Percentiles rank a stretch among this genome's conserved stretches.
Conservation (phyloP, 2,113 vertebrate genomes). For the Sander vitreus region DNA sequence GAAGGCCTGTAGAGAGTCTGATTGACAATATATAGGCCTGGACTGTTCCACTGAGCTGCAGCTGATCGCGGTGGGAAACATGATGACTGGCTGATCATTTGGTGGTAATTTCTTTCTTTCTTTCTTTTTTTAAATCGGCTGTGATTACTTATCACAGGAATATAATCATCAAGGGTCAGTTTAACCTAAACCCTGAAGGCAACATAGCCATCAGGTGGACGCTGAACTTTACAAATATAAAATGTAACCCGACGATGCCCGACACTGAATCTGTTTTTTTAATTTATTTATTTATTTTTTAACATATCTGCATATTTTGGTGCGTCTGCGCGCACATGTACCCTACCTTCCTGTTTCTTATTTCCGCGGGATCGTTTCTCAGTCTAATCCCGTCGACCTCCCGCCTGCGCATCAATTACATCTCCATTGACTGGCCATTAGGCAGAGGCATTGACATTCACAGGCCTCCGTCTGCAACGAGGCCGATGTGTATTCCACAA, state of each 20-base stretch:
- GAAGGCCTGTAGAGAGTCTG: conserved; percentile 18
- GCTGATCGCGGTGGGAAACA: neutral
- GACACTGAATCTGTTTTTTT: no score
- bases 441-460: conserved; percentile 83
- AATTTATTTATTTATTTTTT: no score
- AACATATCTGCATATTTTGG: neutral
- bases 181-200: neutral
- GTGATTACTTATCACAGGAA: neutral
- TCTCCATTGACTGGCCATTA: conserved; percentile 81
- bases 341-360: conserved; percentile 41
- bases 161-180: neutral
- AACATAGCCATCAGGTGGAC: no score
- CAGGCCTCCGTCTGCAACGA: conserved; percentile 79
- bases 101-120: neutral
- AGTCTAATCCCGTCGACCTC: conserved; percentile 81
- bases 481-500: conserved; percentile 83
- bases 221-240: neutral
- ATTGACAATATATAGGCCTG: neutral
- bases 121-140: no score
- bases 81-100: neutral
- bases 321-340: conserved; percentile 3
- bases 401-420: conserved; percentile 84
- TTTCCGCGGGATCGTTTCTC: conserved; percentile 57
- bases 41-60: neutral
- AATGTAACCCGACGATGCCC: neutral